Evolutionary conservation across 2,888 invertebrate genomes (phyloP).

Genomic region (Cryptocephalus primarius): DNA sequence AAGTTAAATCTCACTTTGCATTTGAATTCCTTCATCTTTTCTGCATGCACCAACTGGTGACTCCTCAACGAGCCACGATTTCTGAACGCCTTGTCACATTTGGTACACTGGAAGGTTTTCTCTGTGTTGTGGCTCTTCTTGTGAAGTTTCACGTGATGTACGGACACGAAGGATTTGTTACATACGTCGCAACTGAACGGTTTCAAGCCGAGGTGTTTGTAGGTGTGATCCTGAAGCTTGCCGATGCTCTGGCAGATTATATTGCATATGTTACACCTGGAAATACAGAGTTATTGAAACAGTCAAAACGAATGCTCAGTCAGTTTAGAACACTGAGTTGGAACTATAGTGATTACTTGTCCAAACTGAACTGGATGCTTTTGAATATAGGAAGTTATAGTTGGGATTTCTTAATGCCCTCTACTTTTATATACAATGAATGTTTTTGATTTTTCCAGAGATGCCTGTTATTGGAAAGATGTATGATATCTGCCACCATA

Average conservation of each 20-base stretch:
- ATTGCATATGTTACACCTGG: constrained; percentile 22
- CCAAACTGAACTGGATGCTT: not conserved
- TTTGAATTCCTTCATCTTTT: constrained; percentile 20
- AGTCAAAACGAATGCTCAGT: not conserved
- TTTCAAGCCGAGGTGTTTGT: constrained; percentile 23
- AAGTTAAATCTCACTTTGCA: constrained; percentile 19
- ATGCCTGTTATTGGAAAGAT: no score
- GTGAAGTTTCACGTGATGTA: constrained; percentile 23
- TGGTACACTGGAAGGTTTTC: constrained; percentile 20
- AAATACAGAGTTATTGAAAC: not conserved
- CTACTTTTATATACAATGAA: no score
- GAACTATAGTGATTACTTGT: not conserved
- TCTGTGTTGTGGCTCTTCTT: constrained; percentile 22
- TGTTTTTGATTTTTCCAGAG: no score
- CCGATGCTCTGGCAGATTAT: constrained; percentile 21
- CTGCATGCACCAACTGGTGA: constrained; percentile 21
- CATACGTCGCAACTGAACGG: constrained; percentile 24
- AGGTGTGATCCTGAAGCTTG: constrained; percentile 23
- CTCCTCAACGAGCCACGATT: constrained; percentile 21
- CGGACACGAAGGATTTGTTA: constrained; percentile 21
- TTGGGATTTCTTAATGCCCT: not conserved
- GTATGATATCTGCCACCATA: no score
- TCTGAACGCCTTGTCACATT: constrained; percentile 24
- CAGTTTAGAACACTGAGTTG: no score
- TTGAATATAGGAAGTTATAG: not conserved